Percentiles rank a stretch among this genome's conserved stretches.
Conservation (phyloP, 2,113 vertebrate genomes). For the Coracopsis vasa region DNA sequence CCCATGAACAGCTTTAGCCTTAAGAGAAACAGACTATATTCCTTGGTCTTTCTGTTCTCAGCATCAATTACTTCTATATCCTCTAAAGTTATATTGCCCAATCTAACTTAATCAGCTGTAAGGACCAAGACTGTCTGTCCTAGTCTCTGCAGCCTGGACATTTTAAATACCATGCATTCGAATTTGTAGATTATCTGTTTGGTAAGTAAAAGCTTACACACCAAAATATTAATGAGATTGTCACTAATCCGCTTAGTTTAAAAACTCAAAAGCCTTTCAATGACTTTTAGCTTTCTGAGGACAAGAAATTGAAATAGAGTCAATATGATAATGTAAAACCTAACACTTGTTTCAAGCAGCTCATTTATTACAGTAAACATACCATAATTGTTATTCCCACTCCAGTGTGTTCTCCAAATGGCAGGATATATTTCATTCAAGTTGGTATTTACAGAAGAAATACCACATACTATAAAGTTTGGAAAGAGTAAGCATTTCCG, state of each 20-base stretch:
- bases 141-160: not conserved
- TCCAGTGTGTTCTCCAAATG: slow-evolving; percentile 6
- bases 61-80: not conserved
- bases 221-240: slow-evolving; percentile 25
- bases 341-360: slow-evolving; percentile 13
- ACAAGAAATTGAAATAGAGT: not conserved
- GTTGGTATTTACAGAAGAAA: slow-evolving; percentile 28
- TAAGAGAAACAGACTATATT: not conserved
- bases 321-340: not conserved
- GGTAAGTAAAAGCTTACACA: not conserved
- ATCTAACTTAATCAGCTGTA: not conserved
- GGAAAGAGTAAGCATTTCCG: not conserved
- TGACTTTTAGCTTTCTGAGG: slow-evolving; percentile 27
- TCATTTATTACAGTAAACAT: slow-evolving; percentile 31
- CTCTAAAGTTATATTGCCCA: not conserved
- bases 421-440: slow-evolving; percentile 33
- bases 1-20: not conserved
- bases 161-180: not conserved
- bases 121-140: not conserved
- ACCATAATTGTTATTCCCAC: not conserved
- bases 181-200: not conserved
- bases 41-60: not conserved
- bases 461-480: not conserved
- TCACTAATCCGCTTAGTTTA: not conserved
- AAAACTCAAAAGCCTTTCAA: slow-evolving; percentile 20